Conservation (phyloP, 2,888 invertebrate species). For the Drosophila anceps region DNA sequence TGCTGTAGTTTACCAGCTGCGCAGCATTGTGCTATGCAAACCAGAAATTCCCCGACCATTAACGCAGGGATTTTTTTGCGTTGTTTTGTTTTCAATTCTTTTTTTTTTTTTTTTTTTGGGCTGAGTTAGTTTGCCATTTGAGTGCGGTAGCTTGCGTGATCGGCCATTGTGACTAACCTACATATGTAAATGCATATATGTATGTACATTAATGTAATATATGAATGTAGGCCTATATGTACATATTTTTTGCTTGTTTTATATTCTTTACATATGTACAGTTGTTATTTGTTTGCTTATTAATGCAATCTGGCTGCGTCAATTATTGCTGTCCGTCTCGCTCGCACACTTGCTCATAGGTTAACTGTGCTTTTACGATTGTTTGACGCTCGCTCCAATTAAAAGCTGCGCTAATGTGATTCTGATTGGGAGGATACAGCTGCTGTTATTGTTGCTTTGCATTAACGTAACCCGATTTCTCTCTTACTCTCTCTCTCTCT, state of each 20-base stretch:
- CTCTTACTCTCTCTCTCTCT: not conserved
- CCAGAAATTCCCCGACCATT: conserved; percentile 9
- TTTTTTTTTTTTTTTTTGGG: not conserved
- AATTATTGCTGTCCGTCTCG: conserved; percentile 23
- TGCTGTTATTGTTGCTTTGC: not conserved
- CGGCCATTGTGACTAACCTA: conserved; percentile 43
- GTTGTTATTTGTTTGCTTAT: conserved; percentile 29
- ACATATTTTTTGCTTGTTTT: not conserved
- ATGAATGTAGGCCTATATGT: not conserved
- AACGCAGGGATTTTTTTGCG: not conserved
- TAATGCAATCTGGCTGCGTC: conserved; percentile 29
- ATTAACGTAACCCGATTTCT: not conserved
- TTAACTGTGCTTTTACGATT: not conserved
- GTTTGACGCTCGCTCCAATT: conserved; percentile 43
- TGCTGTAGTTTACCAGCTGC: conserved; percentile 1
- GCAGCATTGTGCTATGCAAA: not conserved
- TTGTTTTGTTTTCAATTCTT: not conserved
- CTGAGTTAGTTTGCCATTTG: not conserved
- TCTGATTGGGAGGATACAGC: conserved; percentile 28
- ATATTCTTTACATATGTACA: not conserved
- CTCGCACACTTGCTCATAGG: not conserved
- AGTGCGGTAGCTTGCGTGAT: conserved; percentile 43
- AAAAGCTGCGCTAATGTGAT: conserved; percentile 10
- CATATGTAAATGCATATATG: not conserved
- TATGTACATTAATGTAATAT: not conserved